These are phyloP conservation scores for Cephalopholis sonnerati DNA, from an alignment of 2,113 vertebrate genomes.

Conservation along the genomic window DNA sequence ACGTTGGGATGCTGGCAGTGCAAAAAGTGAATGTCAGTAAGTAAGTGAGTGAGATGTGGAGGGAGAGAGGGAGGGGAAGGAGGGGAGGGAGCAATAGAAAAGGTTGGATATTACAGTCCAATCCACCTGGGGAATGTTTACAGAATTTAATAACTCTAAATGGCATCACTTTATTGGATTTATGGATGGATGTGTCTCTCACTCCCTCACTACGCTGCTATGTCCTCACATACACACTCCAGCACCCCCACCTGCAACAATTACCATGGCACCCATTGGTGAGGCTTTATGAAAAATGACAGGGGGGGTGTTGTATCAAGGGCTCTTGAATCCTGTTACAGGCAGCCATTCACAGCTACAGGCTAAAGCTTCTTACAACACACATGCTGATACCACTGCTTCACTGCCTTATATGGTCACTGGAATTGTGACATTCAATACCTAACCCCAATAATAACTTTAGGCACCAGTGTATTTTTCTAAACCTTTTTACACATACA, in stretches of 20 bases:
- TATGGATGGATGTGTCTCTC: slow-evolving; percentile 67
- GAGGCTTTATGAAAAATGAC: slow-evolving; percentile 46
- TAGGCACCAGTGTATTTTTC: not conserved
- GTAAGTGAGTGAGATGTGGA: slow-evolving; percentile 33
- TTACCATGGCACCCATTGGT: slow-evolving; percentile 42
- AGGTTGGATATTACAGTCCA: slow-evolving; percentile 67
- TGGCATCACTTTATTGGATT: slow-evolving; percentile 83
- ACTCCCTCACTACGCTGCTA: slow-evolving; percentile 28
- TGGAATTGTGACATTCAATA: not conserved
- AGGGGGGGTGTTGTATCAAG: slow-evolving; percentile 20
- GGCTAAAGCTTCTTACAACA: slow-evolving; percentile 3
- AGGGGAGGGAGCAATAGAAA: slow-evolving; percentile 21
- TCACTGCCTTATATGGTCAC: not conserved
- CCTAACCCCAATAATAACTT: not conserved
- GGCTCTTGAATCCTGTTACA: slow-evolving; percentile 29
- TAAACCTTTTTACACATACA: not conserved
- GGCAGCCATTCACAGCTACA: slow-evolving; percentile 8
- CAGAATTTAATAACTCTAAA: slow-evolving; percentile 82
- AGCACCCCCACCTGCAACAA: slow-evolving; percentile 49
- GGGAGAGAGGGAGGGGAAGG: not conserved
- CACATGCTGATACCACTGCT: not conserved
- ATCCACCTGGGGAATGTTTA: slow-evolving; percentile 79
- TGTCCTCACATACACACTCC: slow-evolving; percentile 3
- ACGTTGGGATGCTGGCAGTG: slow-evolving; percentile 26
- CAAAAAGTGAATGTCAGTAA: slow-evolving; percentile 25